Conservation (phyloP, 2,113 vertebrate species). For the Dolichallabes microphthalmus region DNA sequence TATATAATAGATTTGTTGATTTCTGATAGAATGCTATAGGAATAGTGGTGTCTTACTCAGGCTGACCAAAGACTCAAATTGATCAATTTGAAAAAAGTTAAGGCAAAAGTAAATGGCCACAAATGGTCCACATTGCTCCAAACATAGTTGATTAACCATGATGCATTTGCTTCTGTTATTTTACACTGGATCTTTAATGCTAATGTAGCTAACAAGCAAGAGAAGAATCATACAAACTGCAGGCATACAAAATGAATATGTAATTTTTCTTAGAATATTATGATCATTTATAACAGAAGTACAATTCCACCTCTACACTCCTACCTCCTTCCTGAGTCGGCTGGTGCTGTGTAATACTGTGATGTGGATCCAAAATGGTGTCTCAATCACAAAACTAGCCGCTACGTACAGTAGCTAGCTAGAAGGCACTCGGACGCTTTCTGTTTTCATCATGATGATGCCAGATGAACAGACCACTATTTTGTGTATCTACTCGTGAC, state of each 20-base stretch:
- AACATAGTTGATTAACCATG: not conserved
- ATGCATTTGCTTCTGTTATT: not conserved
- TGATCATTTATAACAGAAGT: not conserved
- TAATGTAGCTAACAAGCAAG: conserved; percentile 13
- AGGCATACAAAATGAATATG: too few relatives aligned
- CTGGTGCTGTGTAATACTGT: not conserved
- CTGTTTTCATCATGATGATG: not conserved
- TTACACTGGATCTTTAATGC: not conserved
- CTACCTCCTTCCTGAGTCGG: not conserved
- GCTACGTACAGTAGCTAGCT: not conserved
- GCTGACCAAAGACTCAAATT: not conserved
- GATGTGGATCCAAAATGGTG: not conserved
- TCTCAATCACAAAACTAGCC: not conserved
- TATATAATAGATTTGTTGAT: not conserved
- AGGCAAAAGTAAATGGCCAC: not conserved
- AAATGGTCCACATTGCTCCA: too few relatives aligned
- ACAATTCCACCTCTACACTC: not conserved
- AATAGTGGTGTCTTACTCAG: not conserved
- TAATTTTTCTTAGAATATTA: not conserved
- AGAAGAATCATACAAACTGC: not conserved
- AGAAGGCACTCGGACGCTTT: not conserved
- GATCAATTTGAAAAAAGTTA: not conserved
- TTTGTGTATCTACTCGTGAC: not conserved
- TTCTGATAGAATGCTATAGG: not conserved
- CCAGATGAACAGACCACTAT: not conserved